A percentile compares a stretch with the other conserved stretches of the same genome.
These are phyloP conservation scores for Pelvicachromis taeniatus DNA, from an alignment of 2,113 vertebrate genomes.

Conservation along the genomic window DNA sequence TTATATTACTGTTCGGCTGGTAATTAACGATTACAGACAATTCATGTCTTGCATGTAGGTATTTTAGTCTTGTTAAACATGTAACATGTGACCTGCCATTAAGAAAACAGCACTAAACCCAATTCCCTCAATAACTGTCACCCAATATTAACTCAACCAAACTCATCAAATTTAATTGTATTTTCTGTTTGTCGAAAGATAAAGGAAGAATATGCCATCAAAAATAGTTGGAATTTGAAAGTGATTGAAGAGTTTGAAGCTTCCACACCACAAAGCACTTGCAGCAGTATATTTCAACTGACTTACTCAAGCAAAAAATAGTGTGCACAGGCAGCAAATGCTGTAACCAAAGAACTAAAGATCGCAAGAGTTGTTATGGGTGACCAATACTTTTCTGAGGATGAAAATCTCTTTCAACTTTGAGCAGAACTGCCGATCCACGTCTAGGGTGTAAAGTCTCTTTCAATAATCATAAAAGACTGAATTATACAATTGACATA, in stretches of 20 bases:
- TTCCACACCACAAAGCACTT: not conserved
- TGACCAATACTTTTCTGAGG: not conserved
- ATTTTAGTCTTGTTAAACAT: not conserved
- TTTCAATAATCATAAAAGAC: not conserved
- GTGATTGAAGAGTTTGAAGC: not conserved
- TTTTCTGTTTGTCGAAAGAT: not conserved
- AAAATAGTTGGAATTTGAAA: not conserved
- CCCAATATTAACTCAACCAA: not conserved
- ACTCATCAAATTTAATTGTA: not conserved
- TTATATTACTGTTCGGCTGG: not conserved
- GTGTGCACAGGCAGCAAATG: not conserved
- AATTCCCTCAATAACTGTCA: not conserved
- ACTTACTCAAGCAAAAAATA: not conserved
- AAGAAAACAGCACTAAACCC: not conserved
- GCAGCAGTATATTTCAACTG: not conserved
- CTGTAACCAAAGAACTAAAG: not conserved
- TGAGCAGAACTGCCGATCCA: not conserved
- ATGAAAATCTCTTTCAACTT: not conserved
- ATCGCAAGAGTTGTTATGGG: not conserved
- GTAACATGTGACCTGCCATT: not conserved
- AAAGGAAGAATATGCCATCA: not conserved
- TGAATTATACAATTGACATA: not conserved
- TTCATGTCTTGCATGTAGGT: fast-evolving
- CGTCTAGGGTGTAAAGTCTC: not conserved
- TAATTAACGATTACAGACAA: not conserved